These are phyloP conservation scores for Proteles cristata DNA, from an alignment of 2,113 vertebrate genomes.

Conservation along the genomic window DNA sequence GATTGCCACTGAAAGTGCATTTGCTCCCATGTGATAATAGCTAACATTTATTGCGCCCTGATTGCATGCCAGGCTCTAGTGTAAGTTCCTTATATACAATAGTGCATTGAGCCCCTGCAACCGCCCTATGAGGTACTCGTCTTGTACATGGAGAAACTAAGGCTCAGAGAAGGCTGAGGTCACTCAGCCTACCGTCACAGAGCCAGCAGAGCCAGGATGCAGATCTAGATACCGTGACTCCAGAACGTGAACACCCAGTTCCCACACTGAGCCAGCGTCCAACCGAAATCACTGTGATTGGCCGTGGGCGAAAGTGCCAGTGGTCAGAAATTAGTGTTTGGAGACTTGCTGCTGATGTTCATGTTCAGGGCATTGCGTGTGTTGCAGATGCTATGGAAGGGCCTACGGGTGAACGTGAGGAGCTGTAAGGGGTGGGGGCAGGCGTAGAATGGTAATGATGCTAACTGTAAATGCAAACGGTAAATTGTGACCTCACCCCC, in stretches of 20 bases:
- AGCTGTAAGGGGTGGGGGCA: neutral
- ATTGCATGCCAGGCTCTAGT: neutral
- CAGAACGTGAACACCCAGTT: neutral
- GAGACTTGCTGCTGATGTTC: neutral
- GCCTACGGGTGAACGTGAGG: neutral
- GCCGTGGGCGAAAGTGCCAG: neutral
- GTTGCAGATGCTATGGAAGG: neutral
- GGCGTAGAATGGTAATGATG: too few species aligned
- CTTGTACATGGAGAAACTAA: neutral
- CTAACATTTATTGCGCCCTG: neutral
- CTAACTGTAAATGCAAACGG: neutral
- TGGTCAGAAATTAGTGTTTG: neutral
- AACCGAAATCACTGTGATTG: neutral
- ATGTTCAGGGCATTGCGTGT: rapidly evolving
- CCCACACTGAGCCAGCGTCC: neutral
- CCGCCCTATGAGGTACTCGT: neutral
- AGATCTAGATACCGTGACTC: neutral
- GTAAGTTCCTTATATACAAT: neutral
- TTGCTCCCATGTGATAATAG: neutral
- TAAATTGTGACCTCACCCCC: neutral
- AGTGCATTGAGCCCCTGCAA: neutral
- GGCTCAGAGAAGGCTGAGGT: neutral
- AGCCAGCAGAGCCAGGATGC: neutral
- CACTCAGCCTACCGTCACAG: neutral
- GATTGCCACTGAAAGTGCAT: neutral